Evolutionary conservation across 2,797 vertebrate genomes (phyloP), one percentile per base, ranked within the genome.

Genomic region (Onychomys leucogaster): DNA sequence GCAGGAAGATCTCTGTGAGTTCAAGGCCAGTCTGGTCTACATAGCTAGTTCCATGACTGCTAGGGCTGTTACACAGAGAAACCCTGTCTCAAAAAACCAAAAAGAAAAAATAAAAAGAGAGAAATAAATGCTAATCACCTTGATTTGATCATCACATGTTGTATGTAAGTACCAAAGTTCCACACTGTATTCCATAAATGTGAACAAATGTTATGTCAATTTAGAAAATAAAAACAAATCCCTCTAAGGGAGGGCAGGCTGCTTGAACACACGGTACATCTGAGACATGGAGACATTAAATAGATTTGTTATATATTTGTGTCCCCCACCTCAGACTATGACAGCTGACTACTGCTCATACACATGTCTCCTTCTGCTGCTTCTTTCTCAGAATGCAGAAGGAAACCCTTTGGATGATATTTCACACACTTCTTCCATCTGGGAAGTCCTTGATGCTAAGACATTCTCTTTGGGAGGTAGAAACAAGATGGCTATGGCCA

Each of bases 181-280:
- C 11, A 52, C 46, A 41, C 19, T 59, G 12, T 37, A 63, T 41
- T 23, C 61, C 29, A 78, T 46, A 49, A 85, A 59, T 25, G 49
- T 46, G 16, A 77, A 46, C 17, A 59, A 37, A 29, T 37, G 41
- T 9, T 84, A 43, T 13, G 19, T 12, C 73, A 71, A 37, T 34
- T 86, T 71, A 71, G 76, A 94, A 90, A 84, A 57, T 77, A 46
- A 89, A 81, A 94, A 29, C 57, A 73, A 69, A 91, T 63, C 11
- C n/a, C 41, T n/a, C 67, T 55, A 34, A 55, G 34, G 14, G 43
- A 86, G 3, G 29, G 16, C 52, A n/a, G 73, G 41, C 3, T 73
- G 43, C 25, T 41, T 3, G 46, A 37, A 67, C 16, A 41, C 0
- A 43, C 37, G 61, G 29, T 43, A 29, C 25, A 16, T 65, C 52